A percentile compares a stretch with the other conserved stretches of the same genome.
These are phyloP conservation scores for Taxidea taxus DNA, from an alignment of 2,113 vertebrate species.

Conservation along the genomic window DNA sequence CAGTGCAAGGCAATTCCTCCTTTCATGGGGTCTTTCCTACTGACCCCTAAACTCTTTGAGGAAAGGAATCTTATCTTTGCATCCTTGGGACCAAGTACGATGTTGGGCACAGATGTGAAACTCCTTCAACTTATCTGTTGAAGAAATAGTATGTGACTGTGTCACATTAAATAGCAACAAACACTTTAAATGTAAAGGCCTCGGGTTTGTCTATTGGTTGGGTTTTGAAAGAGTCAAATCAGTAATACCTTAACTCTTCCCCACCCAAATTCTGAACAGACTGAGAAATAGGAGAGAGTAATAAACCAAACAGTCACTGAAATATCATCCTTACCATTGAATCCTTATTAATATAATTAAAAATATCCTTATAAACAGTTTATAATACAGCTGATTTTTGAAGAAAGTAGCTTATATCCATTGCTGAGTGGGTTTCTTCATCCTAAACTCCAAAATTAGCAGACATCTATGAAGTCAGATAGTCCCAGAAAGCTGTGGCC, in stretches of 20 bases:
- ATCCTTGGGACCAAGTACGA: not conserved
- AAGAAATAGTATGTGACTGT: not conserved
- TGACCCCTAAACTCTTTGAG: not conserved
- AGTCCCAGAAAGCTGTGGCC: not conserved
- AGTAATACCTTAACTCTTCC: not conserved
- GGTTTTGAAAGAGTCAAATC: not conserved
- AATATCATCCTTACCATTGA: not conserved
- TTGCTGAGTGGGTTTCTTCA: not conserved
- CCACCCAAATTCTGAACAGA: not conserved
- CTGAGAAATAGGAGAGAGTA: not conserved
- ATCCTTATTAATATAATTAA: not conserved
- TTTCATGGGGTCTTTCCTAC: not conserved
- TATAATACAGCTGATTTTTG: constrained; percentile 7
- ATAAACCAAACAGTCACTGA: not conserved
- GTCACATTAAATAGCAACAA: not conserved
- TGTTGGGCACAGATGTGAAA: not conserved
- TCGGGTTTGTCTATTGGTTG: not conserved
- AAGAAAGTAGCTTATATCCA: not conserved
- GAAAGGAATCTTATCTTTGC: not conserved
- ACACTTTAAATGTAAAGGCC: not conserved
- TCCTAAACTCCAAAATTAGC: not conserved
- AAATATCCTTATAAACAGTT: not conserved
- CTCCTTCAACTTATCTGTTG: not conserved
- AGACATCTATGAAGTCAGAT: not conserved
- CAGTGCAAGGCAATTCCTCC: not conserved